Conservation (phyloP, 1,140 invertebrate species). For the Parapsyche elsis region DNA sequence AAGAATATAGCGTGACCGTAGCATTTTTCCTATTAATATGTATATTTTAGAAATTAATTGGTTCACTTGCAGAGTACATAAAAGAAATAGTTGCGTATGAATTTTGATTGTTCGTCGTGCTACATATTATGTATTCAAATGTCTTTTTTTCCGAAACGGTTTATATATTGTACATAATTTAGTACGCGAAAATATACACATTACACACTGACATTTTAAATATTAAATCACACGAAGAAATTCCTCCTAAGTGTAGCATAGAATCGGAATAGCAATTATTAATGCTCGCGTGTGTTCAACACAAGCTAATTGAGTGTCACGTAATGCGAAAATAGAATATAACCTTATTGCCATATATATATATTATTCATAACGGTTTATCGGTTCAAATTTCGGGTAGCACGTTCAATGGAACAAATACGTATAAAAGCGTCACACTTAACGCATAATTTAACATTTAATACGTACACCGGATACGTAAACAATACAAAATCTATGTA, state of each 20-base stretch:
- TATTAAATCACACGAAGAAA: no score
- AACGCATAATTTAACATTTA: not conserved
- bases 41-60: conserved; percentile 7
- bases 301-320: conserved; percentile 17
- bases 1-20: conserved; percentile 1
- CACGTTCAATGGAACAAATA: not conserved
- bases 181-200: no score
- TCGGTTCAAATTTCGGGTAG: not conserved
- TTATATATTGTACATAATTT: no score
- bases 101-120: not conserved
- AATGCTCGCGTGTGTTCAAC: conserved; percentile 15
- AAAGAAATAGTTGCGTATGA: not conserved
- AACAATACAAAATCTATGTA: no score
- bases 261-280: not conserved
- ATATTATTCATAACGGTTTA: conserved; percentile 13
- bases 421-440: no score
- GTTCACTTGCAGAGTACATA: not conserved
- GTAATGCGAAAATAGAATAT: conserved; percentile 4
- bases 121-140: no score
- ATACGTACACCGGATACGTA: no score
- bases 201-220: no score
- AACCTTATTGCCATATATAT: not conserved
- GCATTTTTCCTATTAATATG: conserved; percentile 18
- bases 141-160: no score
- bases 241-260: no score